phyloP scores from a whole-genome alignment of 2,113 vertebrate genomes.

The Mesitornis unicolor region DNA sequence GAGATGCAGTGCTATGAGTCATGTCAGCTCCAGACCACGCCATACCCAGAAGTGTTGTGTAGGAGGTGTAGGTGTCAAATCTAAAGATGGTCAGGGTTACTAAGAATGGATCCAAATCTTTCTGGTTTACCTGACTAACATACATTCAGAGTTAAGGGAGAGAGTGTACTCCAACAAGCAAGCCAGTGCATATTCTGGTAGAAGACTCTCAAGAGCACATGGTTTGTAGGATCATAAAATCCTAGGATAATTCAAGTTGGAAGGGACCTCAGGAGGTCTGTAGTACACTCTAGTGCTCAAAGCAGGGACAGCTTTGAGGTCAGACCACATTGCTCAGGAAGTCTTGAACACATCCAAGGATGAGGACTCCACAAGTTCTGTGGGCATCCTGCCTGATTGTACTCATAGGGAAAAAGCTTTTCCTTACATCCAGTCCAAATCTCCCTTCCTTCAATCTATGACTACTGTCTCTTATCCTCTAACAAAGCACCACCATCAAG shows the following conservation, averaged over 20 bases:
- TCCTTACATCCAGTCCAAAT: background rate
- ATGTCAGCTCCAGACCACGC: background rate
- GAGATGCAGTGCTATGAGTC: background rate
- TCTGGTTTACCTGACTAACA: background rate
- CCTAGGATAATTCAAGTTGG: background rate
- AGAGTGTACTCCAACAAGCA: background rate
- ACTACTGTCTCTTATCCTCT: background rate
- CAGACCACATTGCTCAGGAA: background rate
- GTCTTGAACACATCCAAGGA: background rate
- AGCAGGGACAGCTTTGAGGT: background rate
- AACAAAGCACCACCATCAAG: background rate
- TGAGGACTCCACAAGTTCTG: background rate
- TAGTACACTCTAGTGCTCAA: background rate
- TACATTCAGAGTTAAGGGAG: background rate
- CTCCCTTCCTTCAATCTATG: background rate
- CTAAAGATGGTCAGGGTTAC: background rate
- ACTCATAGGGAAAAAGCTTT: background rate
- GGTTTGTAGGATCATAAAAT: background rate
- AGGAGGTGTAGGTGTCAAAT: background rate
- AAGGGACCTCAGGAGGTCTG: background rate
- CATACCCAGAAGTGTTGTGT: background rate
- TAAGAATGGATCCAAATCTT: background rate
- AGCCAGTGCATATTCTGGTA: background rate
- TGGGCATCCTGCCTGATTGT: background rate
- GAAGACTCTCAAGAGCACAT: background rate